These are phyloP conservation scores for Nephrotoma guestfalica DNA, from an alignment of 2,888 invertebrate genomes.

Conservation along the genomic window DNA sequence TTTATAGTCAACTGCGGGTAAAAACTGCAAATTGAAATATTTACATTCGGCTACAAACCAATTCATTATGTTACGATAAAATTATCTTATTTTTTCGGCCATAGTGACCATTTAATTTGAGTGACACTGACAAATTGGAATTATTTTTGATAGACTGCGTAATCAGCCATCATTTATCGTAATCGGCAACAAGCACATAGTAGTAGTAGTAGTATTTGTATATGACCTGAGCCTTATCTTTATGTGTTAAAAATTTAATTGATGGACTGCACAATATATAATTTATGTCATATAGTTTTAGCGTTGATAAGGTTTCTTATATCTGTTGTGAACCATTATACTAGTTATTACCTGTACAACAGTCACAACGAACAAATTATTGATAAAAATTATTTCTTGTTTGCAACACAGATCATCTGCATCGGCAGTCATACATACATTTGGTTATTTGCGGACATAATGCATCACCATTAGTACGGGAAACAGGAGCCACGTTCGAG, in stretches of 20 bases:
- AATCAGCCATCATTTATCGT: no score
- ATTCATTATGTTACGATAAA: not conserved
- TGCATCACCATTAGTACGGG: no score
- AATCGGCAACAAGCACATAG: no score
- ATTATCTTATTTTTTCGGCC: not conserved
- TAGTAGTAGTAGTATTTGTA: not conserved
- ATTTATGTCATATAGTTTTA: not conserved
- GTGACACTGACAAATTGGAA: not conserved
- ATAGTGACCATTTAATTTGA: not conserved
- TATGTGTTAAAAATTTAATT: not conserved
- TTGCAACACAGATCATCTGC: no score
- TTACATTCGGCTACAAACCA: not conserved
- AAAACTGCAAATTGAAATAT: not conserved
- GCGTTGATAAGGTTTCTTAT: not conserved
- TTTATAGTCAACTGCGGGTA: not conserved
- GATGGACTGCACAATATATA: not conserved
- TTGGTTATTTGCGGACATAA: no score
- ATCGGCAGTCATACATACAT: no score
- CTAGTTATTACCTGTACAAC: not conserved
- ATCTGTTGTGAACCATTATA: not conserved
- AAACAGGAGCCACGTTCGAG: no score
- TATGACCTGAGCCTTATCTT: not conserved
- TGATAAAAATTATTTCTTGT: no score
- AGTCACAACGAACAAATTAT: no score
- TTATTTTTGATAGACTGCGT: no score